Percentiles rank a stretch among this genome's conserved stretches.
Conservation (phyloP, 2,797 vertebrate species). For the Arremon aurantiirostris region DNA sequence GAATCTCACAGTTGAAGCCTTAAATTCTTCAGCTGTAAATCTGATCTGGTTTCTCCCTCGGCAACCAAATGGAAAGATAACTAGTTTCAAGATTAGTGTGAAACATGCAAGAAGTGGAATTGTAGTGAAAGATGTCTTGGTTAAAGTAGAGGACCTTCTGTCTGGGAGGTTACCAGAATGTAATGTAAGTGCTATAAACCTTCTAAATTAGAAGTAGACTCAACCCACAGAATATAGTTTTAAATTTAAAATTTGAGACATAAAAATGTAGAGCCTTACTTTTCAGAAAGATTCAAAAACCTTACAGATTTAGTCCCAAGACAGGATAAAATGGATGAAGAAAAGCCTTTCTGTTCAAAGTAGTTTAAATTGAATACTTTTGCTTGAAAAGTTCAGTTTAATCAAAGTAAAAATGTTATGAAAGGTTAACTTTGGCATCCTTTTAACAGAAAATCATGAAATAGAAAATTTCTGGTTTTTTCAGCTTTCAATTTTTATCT, state of each 20-base stretch:
- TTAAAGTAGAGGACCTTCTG: constrained; percentile 92
- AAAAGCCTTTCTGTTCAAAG: not conserved
- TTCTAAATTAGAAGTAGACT: not conserved
- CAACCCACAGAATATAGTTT: not conserved
- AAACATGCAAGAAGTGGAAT: constrained; percentile 87
- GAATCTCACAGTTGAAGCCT: constrained; percentile 88
- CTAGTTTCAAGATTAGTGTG: constrained; percentile 91
- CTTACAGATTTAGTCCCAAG: not conserved
- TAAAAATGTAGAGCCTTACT: not conserved
- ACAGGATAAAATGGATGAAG: not conserved
- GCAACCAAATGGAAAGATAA: constrained; percentile 96
- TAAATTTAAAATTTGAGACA: not conserved
- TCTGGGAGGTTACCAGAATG: constrained; percentile 89
- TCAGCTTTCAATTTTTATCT: not conserved
- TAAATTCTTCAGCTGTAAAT: constrained; percentile 88
- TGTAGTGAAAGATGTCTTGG: constrained; percentile 83
- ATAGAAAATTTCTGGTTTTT: not conserved
- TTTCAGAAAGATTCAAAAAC: not conserved
- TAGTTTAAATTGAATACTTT: not conserved
- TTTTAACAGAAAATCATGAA: not conserved
- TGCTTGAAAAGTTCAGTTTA: not conserved
- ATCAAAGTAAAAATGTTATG: not conserved
- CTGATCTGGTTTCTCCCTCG: constrained; percentile 92
- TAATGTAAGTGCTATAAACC: constrained; percentile 79
- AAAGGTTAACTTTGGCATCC: rapidly evolving